Evolutionary conservation across 2,113 vertebrate species (phyloP).

Genomic region (Phylloscopus whistleri): DNA sequence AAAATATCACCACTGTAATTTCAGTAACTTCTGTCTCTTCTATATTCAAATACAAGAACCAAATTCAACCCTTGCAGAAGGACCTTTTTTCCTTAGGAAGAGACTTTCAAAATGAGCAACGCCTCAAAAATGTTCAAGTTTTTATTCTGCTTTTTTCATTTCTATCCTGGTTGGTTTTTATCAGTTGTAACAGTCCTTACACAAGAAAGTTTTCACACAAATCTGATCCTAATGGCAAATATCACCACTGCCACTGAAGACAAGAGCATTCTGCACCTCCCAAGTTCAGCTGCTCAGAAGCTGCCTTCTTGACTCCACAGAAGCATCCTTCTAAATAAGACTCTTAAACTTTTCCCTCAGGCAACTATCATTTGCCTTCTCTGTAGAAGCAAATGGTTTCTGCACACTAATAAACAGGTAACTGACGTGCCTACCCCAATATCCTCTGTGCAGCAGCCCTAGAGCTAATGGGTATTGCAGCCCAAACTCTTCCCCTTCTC

Average conservation of each 20-base stretch:
- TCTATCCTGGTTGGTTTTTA: neutral
- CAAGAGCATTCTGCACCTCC: neutral
- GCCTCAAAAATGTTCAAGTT: fast-evolving
- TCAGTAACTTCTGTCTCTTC: conserved; percentile 46
- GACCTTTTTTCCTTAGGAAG: neutral
- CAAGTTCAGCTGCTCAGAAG: neutral
- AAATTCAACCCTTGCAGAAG: neutral
- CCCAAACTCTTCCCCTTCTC: neutral
- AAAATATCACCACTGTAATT: conserved; percentile 32
- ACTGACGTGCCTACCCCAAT: neutral
- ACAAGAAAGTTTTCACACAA: neutral
- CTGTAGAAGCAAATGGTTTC: neutral
- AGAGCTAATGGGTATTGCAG: neutral
- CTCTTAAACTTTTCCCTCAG: neutral
- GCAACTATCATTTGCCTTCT: neutral
- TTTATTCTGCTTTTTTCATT: neutral
- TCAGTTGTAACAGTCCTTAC: neutral
- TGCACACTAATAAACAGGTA: neutral
- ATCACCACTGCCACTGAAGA: neutral
- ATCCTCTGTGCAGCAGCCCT: neutral
- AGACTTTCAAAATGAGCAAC: neutral
- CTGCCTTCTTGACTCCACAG: neutral
- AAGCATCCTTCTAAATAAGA: neutral
- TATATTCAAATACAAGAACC: conserved; percentile 33
- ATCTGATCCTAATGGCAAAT: neutral